A percentile compares a stretch with the other conserved stretches of the same genome.
phyloP scores from a whole-genome alignment of 2,888 invertebrate genomes.

The Himalopsyche tibetana region DNA sequence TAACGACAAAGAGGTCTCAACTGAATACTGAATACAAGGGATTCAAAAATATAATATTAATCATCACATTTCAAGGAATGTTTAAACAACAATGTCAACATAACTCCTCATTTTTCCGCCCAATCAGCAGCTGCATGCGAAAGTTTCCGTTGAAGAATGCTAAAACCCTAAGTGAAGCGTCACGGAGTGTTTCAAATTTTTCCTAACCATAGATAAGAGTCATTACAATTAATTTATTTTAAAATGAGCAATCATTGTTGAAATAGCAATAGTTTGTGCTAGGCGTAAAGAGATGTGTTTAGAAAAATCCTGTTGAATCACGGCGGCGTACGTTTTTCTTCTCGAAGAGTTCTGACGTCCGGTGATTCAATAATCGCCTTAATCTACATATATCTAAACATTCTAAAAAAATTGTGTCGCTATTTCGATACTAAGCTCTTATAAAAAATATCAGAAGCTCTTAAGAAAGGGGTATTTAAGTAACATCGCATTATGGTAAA shows the following conservation, averaged over 20 bases:
- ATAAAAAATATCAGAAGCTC: slow-evolving; percentile 53
- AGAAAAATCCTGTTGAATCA: neutral
- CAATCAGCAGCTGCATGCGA: slow-evolving; percentile 62
- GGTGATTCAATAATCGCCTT: neutral
- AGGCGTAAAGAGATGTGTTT: slow-evolving; percentile 49
- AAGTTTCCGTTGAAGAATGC: slow-evolving; percentile 39
- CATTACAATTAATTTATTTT: slow-evolving; percentile 29
- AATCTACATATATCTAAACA: neutral
- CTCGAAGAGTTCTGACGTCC: neutral
- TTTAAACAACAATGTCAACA: slow-evolving; percentile 12
- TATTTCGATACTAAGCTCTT: slow-evolving; percentile 48
- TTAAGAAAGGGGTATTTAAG: slow-evolving; percentile 47
- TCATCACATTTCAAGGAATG: slow-evolving; percentile 48
- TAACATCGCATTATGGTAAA: slow-evolving; percentile 54
- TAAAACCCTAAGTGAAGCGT: slow-evolving; percentile 46
- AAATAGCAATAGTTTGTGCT: slow-evolving; percentile 55
- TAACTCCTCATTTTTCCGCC: slow-evolving; percentile 1
- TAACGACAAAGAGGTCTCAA: neutral
- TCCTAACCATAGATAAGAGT: slow-evolving; percentile 39
- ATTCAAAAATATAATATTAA: slow-evolving; percentile 44
- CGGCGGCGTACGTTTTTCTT: neutral
- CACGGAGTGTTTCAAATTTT: slow-evolving; percentile 33
- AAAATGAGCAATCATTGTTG: slow-evolving; percentile 57
- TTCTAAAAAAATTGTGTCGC: slow-evolving; percentile 19
- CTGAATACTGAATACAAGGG: neutral